A percentile compares a stretch with the other conserved stretches of the same genome.
These are phyloP conservation scores for Psephotus haematonotus DNA, from an alignment of 2,113 vertebrate species.

Conservation along the genomic window DNA sequence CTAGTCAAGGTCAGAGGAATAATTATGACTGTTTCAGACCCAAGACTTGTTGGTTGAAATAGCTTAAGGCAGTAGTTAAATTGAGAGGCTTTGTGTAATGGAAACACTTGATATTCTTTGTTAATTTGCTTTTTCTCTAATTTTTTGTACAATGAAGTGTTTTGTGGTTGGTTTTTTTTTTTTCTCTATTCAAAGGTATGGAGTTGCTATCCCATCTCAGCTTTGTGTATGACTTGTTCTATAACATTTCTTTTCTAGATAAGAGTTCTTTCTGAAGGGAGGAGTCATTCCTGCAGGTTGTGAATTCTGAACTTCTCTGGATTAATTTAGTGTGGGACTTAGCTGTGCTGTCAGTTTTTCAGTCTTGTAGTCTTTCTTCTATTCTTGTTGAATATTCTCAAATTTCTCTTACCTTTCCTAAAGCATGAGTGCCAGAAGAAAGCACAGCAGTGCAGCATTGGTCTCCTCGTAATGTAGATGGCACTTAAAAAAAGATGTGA, in stretches of 20 bases:
- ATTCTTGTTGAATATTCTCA: neutral
- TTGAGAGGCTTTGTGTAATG: neutral
- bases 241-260: neutral
- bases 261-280: neutral
- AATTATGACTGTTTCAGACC: neutral
- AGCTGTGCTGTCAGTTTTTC: neutral
- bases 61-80: neutral
- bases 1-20: neutral
- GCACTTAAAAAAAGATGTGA: neutral
- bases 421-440: neutral
- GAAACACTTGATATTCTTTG: neutral
- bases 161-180: fast-evolving
- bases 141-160: neutral
- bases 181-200: neutral
- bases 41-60: neutral
- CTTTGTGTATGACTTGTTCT: neutral
- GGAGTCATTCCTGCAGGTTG: neutral
- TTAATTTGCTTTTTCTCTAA: neutral
- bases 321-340: neutral
- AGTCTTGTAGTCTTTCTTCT: neutral
- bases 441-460: neutral
- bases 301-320: neutral
- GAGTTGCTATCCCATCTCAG: neutral
- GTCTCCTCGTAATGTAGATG: neutral
- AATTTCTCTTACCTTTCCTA: neutral